Evolutionary conservation across 2,888 invertebrate species (phyloP), one percentile per base, ranked within the genome.

Genomic region (Eudasyphora cyanicolor): DNA sequence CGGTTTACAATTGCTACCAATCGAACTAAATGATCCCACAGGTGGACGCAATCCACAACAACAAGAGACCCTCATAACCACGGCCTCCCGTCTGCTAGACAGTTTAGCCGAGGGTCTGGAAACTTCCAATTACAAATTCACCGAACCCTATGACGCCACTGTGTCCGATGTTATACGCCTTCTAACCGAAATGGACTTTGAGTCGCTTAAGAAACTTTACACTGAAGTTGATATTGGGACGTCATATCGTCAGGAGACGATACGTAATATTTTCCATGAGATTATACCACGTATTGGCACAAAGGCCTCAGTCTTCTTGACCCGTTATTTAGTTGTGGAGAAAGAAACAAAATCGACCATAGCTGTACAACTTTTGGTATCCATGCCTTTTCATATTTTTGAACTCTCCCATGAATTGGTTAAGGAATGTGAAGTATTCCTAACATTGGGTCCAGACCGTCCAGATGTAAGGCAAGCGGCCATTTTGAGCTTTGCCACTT

Each of bases 181-280:
- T 0, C 87, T 92, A 4, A 91, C 91, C 19, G 89, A 91, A 89
- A 90, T 92, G 90, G 90, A 92, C 82, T 91, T 89, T 69, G 88
- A 89, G 35, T 92, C 92, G 5, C 78, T 92, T 2, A 89, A 89
- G 57, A 92, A 92, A 32, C 90, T 94, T 0, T 94, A 94, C 86
- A 92, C 93, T 5, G 94, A 94, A 84, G 91, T 94, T 27, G 93
- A 94, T 1, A 91, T 95, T 0, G 95, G 96, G 0, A 96, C 96
- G 2, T 96, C 96, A 86, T 96, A 96, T 87, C 94, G 95, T 32
- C 93, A 95, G 89, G 96, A 96, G 90, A 96, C 96, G 0, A 94
- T 95, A 27, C 93, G 95, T 62, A 96, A 96, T 88, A 94, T 96
- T 87, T 95, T 96, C 88, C 91, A 95, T 86, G 96, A 96, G 89